Base-by-base conservation (phyloP, 2,113 vertebrate genomes). In the Oryzias celebensis region DNA sequence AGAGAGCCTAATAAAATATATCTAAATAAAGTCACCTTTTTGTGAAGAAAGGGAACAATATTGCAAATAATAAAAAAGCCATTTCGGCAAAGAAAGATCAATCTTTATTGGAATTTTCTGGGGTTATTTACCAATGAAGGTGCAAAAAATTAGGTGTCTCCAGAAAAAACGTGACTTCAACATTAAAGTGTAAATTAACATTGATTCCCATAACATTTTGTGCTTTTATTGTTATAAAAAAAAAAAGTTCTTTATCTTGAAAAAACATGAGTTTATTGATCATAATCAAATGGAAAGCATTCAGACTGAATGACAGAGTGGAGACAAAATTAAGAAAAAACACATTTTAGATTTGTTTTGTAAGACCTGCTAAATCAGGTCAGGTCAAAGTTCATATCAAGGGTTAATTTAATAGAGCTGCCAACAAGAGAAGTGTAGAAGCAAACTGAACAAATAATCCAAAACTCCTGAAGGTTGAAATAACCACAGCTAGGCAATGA, bases 1-100 rank as follows among this genome's bases (percentile, higher is more conserved):
- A 82, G 60, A 56, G 63, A 64, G 58, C 20, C 15, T 20, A 60
- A 56, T 70, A 56, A 60, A 56, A 71, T 63, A 69, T 10, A 54
- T 14, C 5, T 12, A 75, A 66, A 52, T 64, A 54, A 73, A 80
- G 49, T 43, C 23, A 58, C 60, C 72, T 52, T 51, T 20, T 47
- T 68, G 13, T 58, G 22, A 51, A 43, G 23, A 22, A 57, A 65
- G 41, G 24, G 8, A 47, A 18, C 64, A 65, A 58, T 45, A 49
- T 45, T 51, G 50, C 45, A 28, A 64, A 23, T 43, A 58, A 3
- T 51, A 36, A 8, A 72, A 59, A 65, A 53, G 71, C 44, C 26
- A 15, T 48, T 47, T 62, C 24, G 42, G 26, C 6, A 45, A 65
- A 58, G 12, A 31, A 49, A 55, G 17, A 43, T 64, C 22, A 14